A percentile compares a stretch with the other conserved stretches of the same genome.
These are phyloP conservation scores for Todus mexicanus DNA, from an alignment of 2,797 vertebrate genomes.

Conservation along the genomic window DNA sequence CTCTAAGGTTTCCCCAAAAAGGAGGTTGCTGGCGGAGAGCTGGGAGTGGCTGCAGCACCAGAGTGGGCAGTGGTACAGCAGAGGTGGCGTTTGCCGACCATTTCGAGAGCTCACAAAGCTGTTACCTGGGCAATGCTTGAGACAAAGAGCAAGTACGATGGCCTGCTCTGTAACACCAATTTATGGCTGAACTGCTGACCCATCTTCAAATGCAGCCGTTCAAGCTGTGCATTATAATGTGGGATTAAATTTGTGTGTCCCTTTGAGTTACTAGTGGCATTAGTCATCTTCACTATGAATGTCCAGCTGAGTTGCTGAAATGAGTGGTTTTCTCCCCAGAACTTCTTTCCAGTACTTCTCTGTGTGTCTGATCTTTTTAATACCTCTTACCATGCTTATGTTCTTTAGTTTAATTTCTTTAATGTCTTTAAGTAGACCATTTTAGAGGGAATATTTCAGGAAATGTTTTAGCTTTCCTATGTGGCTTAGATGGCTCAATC, in stretches of 20 bases:
- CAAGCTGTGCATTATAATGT: neutral
- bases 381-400: neutral
- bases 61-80: rapidly evolving
- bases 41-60: rapidly evolving
- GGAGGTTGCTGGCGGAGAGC: neutral
- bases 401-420: neutral
- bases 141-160: neutral
- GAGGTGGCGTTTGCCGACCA: neutral
- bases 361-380: neutral
- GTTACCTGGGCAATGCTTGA: neutral
- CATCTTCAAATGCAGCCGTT: neutral
- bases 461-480: neutral
- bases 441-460: neutral
- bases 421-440: neutral
- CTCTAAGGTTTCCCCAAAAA: neutral
- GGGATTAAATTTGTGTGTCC: neutral
- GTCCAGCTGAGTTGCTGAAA: neutral
- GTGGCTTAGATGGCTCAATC: neutral
- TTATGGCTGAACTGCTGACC: slow-evolving; percentile 35
- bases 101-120: neutral
- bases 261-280: slow-evolving; percentile 12
- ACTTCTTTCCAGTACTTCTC: neutral
- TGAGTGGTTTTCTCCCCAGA: neutral
- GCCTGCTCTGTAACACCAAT: neutral
- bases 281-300: neutral